Evolutionary conservation across 1,140 invertebrate species (phyloP).

Genomic region (Drosophila subobscura): DNA sequence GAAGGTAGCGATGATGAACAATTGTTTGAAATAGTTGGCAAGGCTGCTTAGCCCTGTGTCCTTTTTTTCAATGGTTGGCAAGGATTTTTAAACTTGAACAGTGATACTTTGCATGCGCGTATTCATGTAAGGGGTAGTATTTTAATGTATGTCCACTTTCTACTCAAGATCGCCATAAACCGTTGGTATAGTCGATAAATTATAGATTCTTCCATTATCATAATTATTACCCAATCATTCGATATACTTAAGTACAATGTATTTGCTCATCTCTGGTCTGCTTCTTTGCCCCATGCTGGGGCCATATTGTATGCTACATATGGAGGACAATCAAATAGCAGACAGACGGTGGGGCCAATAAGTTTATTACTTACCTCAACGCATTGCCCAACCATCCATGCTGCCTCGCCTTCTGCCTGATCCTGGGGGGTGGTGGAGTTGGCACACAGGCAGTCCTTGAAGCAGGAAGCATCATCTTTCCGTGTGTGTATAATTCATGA

Average conservation of each 20-base stretch:
- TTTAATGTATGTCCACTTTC: too few species aligned
- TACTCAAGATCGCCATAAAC: too few species aligned
- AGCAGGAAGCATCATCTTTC: constrained; percentile 44
- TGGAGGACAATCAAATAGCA: constrained; percentile 61
- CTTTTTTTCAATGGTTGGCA: too few species aligned
- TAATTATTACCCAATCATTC: constrained; percentile 7
- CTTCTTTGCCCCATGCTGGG: constrained; percentile 6
- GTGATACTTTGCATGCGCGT: too few species aligned
- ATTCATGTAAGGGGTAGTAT: too few species aligned
- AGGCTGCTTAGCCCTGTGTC: too few species aligned
- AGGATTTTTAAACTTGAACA: too few species aligned
- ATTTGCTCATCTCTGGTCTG: constrained; percentile 32
- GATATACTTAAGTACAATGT: constrained; percentile 17
- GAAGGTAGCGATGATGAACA: too few species aligned
- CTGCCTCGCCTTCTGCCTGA: not conserved
- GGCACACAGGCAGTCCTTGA: constrained; percentile 33
- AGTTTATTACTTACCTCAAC: constrained; percentile 78
- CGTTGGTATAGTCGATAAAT: too few species aligned
- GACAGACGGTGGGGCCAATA: constrained; percentile 67
- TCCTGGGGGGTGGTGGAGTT: constrained; percentile 14
- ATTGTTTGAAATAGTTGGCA: too few species aligned
- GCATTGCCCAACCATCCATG: constrained; percentile 70
- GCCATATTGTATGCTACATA: constrained; percentile 61
- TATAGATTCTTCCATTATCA: not conserved
- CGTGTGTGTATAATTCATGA: constrained; percentile 74